Evolutionary conservation across 2,113 vertebrate genomes (phyloP), one percentile per base, ranked within the genome.

Genomic region (Tapirus terrestris): DNA sequence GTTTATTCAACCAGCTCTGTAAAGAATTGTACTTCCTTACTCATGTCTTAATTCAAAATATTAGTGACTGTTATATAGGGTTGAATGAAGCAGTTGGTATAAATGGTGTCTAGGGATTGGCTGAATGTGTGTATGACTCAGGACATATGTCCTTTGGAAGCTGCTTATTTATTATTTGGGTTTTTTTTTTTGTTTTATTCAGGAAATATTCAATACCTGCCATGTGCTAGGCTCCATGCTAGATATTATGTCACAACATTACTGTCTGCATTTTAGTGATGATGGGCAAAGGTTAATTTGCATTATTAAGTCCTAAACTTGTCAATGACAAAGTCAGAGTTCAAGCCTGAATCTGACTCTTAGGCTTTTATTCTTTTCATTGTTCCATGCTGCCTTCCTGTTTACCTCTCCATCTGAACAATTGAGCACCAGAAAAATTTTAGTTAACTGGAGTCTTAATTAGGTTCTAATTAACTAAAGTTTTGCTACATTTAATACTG

Each of bases 261-360:
- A 75, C 27, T 68, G 23, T 43, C 33, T 97, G 36, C 61, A 56
- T 93, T 86, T 89, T 83, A 93, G 67, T 93, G 48, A 39, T 89
- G 33, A 14, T 75, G n/a, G 25, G 23, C 45, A 63, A 93, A 89
- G 17, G 56, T 68, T 89, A 93, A 93, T 95, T 93, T 93, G 27
- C 23, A 95, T 73, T 88, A 75, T 65, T 68, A 92, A 97, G 8
- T 89, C 68, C 31, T 85, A 81, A 96, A 93, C 43, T 86, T 91
- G 0, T 45, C 82, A 73, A 68, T 43, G 60, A 61, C 12, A 75
- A 63, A 72, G 31, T 73, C 45, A 73, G 25, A 80, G 5, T 65
- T 83, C 51, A 80, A 72, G 72, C 60, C 70, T 36, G 21, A 72
- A 67, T 79, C 33, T 85, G 53, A 95, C 31, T 81, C 48, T 45